A percentile compares a stretch with the other conserved stretches of the same genome.
Conservation (phyloP, 2,113 vertebrate genomes). For the Haemorhous mexicanus region DNA sequence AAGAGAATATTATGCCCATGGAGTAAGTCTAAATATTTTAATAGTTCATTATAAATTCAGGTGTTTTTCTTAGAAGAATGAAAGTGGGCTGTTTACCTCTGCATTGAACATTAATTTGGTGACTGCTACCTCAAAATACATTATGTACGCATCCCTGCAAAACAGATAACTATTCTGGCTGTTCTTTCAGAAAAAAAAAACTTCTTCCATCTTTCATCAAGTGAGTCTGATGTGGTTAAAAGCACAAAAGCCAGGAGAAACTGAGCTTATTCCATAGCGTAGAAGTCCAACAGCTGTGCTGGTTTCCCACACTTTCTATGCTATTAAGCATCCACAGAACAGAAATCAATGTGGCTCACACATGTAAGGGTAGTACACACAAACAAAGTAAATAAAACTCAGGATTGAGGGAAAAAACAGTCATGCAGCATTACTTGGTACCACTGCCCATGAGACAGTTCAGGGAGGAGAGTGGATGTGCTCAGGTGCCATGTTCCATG, state of each 20-base stretch:
- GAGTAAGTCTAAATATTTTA: not conserved
- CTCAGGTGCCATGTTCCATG: not conserved
- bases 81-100: not conserved
- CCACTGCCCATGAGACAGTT: not conserved
- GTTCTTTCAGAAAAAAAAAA: not conserved
- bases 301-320: not conserved
- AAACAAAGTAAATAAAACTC: not conserved
- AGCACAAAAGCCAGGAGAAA: not conserved
- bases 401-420: not conserved
- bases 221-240: not conserved
- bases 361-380: not conserved
- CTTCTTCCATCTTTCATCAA: not conserved
- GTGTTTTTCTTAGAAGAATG: not conserved
- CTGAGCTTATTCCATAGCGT: not conserved
- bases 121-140: not conserved
- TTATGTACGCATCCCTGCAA: not conserved
- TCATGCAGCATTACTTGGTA: not conserved
- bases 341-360: fast-evolving
- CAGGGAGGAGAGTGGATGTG: not conserved
- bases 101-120: not conserved
- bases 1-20: not conserved
- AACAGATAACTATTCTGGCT: not conserved
- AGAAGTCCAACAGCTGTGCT: not conserved
- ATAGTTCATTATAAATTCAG: not conserved
- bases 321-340: not conserved